Conservation (phyloP, 2,888 invertebrate species). For the Dendrolimus houi region DNA sequence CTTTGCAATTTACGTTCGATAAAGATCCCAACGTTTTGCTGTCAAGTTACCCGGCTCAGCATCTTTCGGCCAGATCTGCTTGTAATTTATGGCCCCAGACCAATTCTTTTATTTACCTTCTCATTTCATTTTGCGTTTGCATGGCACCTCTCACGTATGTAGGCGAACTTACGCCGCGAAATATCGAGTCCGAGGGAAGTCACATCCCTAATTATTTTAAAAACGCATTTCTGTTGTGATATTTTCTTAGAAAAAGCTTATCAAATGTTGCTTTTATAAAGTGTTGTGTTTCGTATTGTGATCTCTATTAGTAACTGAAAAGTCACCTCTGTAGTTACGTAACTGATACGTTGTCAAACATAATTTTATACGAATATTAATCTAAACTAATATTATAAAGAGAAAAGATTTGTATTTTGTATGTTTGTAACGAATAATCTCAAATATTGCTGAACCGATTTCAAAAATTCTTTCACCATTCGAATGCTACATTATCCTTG, state of each 20-base stretch:
- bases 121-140: constrained; percentile 45
- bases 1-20: constrained; percentile 11
- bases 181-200: constrained; percentile 27
- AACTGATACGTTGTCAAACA: too few relatives aligned
- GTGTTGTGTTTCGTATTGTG: too few relatives aligned
- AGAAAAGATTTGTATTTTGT: too few relatives aligned
- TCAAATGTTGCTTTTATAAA: not conserved
- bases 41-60: constrained; percentile 37
- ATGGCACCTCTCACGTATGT: constrained; percentile 37
- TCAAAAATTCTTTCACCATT: too few relatives aligned
- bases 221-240: not conserved
- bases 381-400: too few relatives aligned
- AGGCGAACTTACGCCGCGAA: constrained; percentile 39
- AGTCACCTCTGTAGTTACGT: too few relatives aligned
- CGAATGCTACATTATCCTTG: too few relatives aligned
- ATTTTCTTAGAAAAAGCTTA: not conserved
- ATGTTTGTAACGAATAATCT: too few relatives aligned
- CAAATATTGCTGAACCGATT: too few relatives aligned
- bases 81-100: constrained; percentile 39
- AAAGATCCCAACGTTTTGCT: constrained; percentile 20
- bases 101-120: constrained; percentile 37
- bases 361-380: too few relatives aligned
- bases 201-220: constrained; percentile 46
- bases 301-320: too few relatives aligned
- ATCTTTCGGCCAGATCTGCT: constrained; percentile 44